Evolutionary conservation across 2,797 vertebrate species (phyloP).

Genomic region (Falco peregrinus): DNA sequence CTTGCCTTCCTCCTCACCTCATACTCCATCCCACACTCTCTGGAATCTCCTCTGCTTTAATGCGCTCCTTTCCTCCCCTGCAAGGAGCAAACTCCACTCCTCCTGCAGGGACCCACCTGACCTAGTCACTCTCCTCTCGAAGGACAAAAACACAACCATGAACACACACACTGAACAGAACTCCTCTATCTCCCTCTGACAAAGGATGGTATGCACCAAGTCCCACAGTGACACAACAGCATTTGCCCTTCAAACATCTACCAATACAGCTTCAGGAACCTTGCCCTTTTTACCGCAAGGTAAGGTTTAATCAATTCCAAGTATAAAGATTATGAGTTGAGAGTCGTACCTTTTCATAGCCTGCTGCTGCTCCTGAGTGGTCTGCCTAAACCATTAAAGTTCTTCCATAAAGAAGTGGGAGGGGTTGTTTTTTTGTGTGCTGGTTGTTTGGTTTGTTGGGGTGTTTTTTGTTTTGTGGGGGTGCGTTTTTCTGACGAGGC

Average conservation of each 20-base stretch:
- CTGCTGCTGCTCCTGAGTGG: not conserved
- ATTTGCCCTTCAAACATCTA: not conserved
- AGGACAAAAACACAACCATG: not conserved
- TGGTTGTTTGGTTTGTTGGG: not conserved
- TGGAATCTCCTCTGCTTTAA: not conserved
- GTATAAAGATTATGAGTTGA: not conserved
- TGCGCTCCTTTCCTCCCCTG: not conserved
- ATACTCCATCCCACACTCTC: not conserved
- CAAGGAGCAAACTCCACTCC: not conserved
- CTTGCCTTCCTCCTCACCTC: not conserved
- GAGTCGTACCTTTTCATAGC: not conserved
- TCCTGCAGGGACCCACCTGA: not conserved
- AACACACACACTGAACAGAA: not conserved
- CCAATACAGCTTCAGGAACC: not conserved
- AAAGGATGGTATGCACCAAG: not conserved
- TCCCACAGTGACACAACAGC: not conserved
- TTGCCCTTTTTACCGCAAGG: not conserved
- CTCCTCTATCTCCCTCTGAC: not conserved
- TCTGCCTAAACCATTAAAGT: not conserved
- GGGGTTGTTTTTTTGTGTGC: not conserved
- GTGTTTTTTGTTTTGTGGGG: not conserved
- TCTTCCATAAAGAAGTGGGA: not conserved
- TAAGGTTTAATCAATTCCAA: not conserved
- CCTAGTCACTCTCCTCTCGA: not conserved
- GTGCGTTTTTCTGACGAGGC: not conserved